phyloP scores from a whole-genome alignment of 2,113 vertebrate genomes.

The Chroicocephalus ridibundus region DNA sequence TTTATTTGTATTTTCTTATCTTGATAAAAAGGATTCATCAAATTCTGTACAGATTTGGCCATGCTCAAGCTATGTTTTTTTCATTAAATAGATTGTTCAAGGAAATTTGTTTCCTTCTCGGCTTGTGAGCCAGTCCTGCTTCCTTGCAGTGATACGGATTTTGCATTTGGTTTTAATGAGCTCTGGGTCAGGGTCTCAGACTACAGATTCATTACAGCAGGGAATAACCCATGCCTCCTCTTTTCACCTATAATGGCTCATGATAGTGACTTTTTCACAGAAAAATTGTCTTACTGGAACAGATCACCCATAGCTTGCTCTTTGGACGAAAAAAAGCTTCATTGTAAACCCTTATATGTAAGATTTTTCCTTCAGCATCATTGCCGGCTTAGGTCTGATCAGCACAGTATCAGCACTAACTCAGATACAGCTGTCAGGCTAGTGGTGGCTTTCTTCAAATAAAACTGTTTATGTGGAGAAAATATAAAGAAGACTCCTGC shows the following conservation, averaged over 20 bases:
- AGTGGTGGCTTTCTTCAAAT: neutral
- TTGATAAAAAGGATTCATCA: neutral
- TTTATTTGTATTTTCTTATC: neutral
- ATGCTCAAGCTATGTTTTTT: neutral
- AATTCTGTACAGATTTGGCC: neutral
- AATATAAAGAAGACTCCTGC: neutral
- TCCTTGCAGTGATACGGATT: neutral
- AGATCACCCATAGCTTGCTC: neutral
- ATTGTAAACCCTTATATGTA: neutral
- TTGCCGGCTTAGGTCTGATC: neutral
- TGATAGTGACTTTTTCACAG: neutral
- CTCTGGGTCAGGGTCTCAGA: neutral
- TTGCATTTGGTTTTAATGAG: neutral
- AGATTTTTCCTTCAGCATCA: neutral
- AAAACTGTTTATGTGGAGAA: neutral
- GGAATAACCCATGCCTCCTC: neutral
- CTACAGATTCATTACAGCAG: neutral
- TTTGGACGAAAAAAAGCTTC: neutral
- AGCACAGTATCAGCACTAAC: neutral
- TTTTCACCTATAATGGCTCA: neutral
- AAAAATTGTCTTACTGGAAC: neutral
- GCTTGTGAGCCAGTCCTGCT: neutral
- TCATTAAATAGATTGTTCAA: neutral
- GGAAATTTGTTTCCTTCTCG: neutral
- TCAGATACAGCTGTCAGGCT: neutral